Percentiles rank a stretch among this genome's conserved stretches.
Evolutionary conservation across 2,888 invertebrate species (phyloP).

Genomic region (Xanthorhoe designata): DNA sequence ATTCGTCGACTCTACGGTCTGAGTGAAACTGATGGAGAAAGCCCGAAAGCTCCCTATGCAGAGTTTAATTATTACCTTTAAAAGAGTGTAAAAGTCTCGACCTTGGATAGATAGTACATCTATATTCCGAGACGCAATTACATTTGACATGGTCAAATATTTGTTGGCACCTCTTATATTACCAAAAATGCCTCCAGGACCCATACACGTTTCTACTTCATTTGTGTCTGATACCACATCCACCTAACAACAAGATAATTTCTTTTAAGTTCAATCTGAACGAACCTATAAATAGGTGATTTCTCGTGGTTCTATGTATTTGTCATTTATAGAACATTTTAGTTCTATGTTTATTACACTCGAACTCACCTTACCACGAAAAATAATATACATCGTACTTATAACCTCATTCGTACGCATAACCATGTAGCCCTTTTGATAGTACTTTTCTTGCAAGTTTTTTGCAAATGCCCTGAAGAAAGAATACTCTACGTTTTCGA

Average conservation of each 20-base stretch:
- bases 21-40: too few species aligned
- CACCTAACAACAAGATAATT: conserved; percentile 56
- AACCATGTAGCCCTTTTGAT: conserved; percentile 78
- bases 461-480: conserved; percentile 84
- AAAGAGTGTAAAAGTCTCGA: conserved; percentile 74
- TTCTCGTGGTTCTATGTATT: too few species aligned
- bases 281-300: too few species aligned
- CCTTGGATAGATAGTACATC: conserved; percentile 78
- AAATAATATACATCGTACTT: conserved; percentile 75
- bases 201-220: conserved; percentile 81
- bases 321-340: too few species aligned
- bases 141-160: conserved; percentile 75
- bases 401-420: conserved; percentile 76
- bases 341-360: background rate
- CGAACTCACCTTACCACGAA: conserved; percentile 73
- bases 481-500: conserved; percentile 80
- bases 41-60: too few species aligned
- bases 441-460: conserved; percentile 74
- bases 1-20: too few species aligned
- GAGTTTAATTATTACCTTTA: conserved; percentile 76
- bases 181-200: conserved; percentile 80
- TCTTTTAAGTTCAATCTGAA: background rate
- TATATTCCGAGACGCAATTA: conserved; percentile 78
- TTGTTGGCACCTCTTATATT: conserved; percentile 75
- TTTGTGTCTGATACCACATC: conserved; percentile 73